phyloP scores from a whole-genome alignment of 1,140 invertebrate genomes.

The Oryctes rhinoceros region DNA sequence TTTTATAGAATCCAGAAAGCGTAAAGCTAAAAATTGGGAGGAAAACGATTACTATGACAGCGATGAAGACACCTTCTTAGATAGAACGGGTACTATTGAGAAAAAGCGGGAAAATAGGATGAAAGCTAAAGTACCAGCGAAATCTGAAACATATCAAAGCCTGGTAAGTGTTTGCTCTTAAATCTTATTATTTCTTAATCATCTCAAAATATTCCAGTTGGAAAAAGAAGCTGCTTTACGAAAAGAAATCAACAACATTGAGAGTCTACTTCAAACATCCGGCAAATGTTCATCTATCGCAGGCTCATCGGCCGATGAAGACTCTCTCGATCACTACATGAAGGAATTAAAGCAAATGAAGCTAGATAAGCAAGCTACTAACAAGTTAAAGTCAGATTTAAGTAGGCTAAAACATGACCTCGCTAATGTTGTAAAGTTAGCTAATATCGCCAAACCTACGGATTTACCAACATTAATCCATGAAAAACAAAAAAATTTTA shows the following conservation, averaged over 20 bases:
- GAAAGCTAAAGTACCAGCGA: constrained; percentile 69
- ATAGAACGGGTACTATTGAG: constrained; percentile 93
- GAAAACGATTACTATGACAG: constrained; percentile 95
- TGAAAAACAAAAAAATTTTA: constrained; percentile 44
- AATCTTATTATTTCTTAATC: not conserved
- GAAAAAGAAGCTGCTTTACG: constrained; percentile 72
- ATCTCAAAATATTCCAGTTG: constrained; percentile 63
- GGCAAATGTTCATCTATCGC: constrained; percentile 48
- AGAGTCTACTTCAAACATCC: constrained; percentile 65
- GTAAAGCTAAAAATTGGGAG: constrained; percentile 81
- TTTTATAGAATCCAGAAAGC: constrained; percentile 69
- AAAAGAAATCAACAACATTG: constrained; percentile 68
- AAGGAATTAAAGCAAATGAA: constrained; percentile 64
- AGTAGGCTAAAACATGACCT: constrained; percentile 77
- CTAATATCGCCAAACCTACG: constrained; percentile 81
- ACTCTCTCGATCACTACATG: constrained; percentile 80
- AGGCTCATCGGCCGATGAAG: constrained; percentile 62
- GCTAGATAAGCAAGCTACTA: constrained; percentile 64
- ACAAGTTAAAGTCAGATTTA: constrained; percentile 68
- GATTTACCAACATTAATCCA: constrained; percentile 67
- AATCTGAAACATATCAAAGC: constrained; percentile 81
- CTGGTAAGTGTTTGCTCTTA: constrained; percentile 68
- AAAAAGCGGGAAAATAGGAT: constrained; percentile 85
- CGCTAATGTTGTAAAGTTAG: constrained; percentile 71
- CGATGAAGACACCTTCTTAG: constrained; percentile 97